A percentile compares a stretch with the other conserved stretches of the same genome.
Evolutionary conservation across 2,113 vertebrate species (phyloP).

Genomic region (Hypocryptadius cinnamomeus): DNA sequence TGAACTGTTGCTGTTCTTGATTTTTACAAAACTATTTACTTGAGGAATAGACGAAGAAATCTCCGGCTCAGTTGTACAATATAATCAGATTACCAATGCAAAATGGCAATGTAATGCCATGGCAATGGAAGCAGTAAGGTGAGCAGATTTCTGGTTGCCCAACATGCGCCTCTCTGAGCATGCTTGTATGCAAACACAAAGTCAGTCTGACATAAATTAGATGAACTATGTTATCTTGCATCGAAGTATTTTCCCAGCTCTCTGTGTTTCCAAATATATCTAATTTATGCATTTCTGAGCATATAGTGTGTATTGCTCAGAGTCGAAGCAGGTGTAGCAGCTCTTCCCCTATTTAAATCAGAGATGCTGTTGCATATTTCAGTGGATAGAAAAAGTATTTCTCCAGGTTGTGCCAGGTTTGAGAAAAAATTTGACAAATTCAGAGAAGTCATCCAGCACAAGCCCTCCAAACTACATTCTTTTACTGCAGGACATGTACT

Average conservation of each 20-base stretch:
- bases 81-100: background rate
- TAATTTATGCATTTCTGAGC: background rate
- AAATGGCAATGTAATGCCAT: background rate
- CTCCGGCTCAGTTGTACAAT: background rate
- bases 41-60: background rate
- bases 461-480: background rate
- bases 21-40: background rate
- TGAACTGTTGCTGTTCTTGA: background rate
- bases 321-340: background rate
- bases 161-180: background rate
- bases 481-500: background rate
- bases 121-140: background rate
- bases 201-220: background rate
- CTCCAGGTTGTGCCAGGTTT: background rate
- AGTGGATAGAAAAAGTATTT: background rate
- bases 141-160: background rate
- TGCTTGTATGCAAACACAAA: background rate
- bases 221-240: background rate
- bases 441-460: background rate
- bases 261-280: background rate
- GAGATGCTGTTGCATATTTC: background rate
- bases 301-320: background rate
- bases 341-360: background rate
- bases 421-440: background rate
- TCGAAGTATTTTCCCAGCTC: background rate